Evolutionary conservation across 2,888 invertebrate genomes (phyloP).

Genomic region (Drosophila demipolita): DNA sequence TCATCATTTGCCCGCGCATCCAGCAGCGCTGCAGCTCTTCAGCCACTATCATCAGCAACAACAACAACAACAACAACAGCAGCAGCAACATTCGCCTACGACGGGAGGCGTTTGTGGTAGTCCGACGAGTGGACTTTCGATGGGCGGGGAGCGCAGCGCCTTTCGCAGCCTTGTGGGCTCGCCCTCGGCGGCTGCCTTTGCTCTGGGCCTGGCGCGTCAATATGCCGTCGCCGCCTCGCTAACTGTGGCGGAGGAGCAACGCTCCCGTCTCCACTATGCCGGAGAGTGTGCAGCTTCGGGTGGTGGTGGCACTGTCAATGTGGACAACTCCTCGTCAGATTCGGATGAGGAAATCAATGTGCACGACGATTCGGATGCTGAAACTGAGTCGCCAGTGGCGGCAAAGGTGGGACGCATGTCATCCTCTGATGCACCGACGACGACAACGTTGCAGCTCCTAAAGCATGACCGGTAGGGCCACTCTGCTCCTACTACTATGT

Average conservation of each 20-base stretch:
- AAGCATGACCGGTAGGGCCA: conserved; percentile 83
- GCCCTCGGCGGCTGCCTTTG: conserved; percentile 88
- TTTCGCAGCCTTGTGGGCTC: conserved; percentile 90
- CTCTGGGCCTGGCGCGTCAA: conserved; percentile 82
- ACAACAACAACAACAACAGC: conserved; percentile 62
- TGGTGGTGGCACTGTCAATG: conserved; percentile 71
- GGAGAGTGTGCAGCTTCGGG: conserved; percentile 33
- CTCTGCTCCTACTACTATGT: conserved; percentile 5
- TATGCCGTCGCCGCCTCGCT: conserved; percentile 83
- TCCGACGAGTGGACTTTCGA: conserved; percentile 85
- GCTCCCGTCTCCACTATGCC: conserved; percentile 61
- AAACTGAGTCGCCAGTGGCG: conserved; percentile 72
- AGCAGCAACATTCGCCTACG: conserved; percentile 63
- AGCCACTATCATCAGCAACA: conserved; percentile 81
- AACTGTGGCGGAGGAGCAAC: conserved; percentile 83
- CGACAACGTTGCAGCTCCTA: conserved; percentile 82
- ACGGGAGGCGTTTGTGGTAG: conserved; percentile 55
- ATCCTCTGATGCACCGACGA: conserved; percentile 62
- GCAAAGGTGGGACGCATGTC: conserved; percentile 75
- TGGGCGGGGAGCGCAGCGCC: conserved; percentile 96
- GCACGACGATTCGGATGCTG: conserved; percentile 87
- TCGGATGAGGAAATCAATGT: conserved; percentile 93
- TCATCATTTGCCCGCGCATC: conserved; percentile 70
- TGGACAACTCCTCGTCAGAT: conserved; percentile 82
- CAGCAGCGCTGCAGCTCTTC: conserved; percentile 78